A percentile compares a stretch with the other conserved stretches of the same genome.
These are phyloP conservation scores for Dicerorhinus sumatrensis DNA, from an alignment of 2,113 vertebrate species.

Conservation along the genomic window DNA sequence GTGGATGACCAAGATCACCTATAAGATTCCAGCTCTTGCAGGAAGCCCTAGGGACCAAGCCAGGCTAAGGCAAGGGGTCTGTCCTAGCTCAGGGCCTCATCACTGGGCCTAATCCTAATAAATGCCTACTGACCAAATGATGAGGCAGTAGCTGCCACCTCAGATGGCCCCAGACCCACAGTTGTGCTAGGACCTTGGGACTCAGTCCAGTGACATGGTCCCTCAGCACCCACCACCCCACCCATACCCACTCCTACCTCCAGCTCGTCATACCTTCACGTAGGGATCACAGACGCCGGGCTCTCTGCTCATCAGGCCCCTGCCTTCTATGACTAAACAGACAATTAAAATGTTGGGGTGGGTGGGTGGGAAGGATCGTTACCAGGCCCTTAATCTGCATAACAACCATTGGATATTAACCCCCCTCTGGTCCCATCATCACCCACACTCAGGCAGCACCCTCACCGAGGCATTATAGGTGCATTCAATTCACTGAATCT, in stretches of 20 bases:
- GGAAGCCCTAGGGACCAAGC: not conserved
- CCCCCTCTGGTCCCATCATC: not conserved
- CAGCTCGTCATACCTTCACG: slow-evolving; percentile 88
- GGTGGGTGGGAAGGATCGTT: not conserved
- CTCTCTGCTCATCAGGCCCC: slow-evolving; percentile 84
- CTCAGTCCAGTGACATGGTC: not conserved
- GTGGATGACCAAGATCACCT: not conserved
- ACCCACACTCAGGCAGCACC: not conserved
- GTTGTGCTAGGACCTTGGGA: not conserved
- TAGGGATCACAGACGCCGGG: slow-evolving; percentile 87
- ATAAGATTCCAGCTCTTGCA: not conserved
- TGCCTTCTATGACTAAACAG: slow-evolving; percentile 92
- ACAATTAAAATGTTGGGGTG: slow-evolving; percentile 32
- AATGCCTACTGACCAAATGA: not conserved
- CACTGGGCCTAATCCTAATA: not conserved
- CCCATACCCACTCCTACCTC: not conserved
- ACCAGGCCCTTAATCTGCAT: not conserved
- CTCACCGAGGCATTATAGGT: not conserved
- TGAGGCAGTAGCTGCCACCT: not conserved
- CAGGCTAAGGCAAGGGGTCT: not conserved
- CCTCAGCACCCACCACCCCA: not conserved
- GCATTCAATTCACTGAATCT: not conserved
- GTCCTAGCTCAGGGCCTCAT: not conserved
- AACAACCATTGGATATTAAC: not conserved
- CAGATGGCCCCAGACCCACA: not conserved